A percentile compares a stretch with the other conserved stretches of the same genome.
Evolutionary conservation across 2,888 invertebrate genomes (phyloP).

Genomic region (Caenorhabditis uteleia): DNA sequence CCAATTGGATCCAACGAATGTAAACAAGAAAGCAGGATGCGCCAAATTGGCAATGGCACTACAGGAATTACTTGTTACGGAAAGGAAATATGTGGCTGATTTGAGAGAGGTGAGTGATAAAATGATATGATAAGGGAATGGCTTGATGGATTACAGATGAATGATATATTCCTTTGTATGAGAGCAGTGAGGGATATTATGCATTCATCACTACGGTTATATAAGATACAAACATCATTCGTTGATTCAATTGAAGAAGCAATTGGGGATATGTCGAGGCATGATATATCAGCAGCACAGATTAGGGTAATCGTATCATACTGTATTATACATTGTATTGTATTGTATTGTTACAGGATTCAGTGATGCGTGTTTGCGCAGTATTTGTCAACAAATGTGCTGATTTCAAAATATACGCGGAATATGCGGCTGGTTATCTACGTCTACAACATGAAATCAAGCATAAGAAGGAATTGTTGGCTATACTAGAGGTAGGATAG

Average conservation of each 20-base stretch:
- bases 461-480: slow-evolving; percentile 43
- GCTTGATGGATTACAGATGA: slow-evolving; percentile 40
- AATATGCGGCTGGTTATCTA: slow-evolving; percentile 61
- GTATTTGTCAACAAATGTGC: slow-evolving; percentile 61
- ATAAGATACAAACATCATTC: slow-evolving; percentile 42
- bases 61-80: slow-evolving; percentile 49
- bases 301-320: slow-evolving; percentile 36
- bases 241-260: slow-evolving; percentile 47
- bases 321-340: neutral
- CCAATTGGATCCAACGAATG: slow-evolving; percentile 12
- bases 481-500: slow-evolving; percentile 41
- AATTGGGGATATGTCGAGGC: slow-evolving; percentile 38
- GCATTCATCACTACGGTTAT: slow-evolving; percentile 40
- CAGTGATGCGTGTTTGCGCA: slow-evolving; percentile 56
- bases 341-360: slow-evolving; percentile 40
- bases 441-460: slow-evolving; percentile 56
- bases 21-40: slow-evolving; percentile 23
- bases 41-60: slow-evolving; percentile 45
- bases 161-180: slow-evolving; percentile 44
- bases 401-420: slow-evolving; percentile 63
- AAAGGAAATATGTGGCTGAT: slow-evolving; percentile 52
- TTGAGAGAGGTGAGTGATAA: slow-evolving; percentile 39
- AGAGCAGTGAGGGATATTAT: slow-evolving; percentile 44
- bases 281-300: slow-evolving; percentile 32
- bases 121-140: neutral